phyloP scores from a whole-genome alignment of 2,113 vertebrate species.

The Prochilodus magdalenae region DNA sequence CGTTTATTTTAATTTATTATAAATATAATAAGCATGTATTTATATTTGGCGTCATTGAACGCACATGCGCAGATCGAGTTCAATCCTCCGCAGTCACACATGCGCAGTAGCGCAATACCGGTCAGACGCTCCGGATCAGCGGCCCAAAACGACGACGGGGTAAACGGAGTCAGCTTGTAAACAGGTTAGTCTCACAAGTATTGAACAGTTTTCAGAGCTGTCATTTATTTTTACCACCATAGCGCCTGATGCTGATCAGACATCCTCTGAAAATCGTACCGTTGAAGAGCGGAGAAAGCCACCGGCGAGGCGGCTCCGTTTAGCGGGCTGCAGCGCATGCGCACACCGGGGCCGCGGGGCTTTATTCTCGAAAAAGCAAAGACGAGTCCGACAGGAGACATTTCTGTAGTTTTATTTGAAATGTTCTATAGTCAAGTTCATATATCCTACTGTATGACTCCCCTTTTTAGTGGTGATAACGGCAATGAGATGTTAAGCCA shows the following conservation, averaged over 20 bases:
- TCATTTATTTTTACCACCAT: not conserved
- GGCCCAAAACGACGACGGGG: slow-evolving; percentile 71
- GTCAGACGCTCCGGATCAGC: slow-evolving; percentile 66
- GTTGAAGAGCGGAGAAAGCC: not conserved
- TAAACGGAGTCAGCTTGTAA: slow-evolving; percentile 67
- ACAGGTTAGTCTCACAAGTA: slow-evolving; percentile 68
- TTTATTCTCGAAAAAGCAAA: slow-evolving; percentile 1
- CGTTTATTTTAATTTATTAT: no score
- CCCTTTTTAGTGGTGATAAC: not conserved
- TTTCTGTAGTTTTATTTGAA: not conserved
- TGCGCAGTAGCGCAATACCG: slow-evolving; percentile 74
- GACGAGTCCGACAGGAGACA: not conserved
- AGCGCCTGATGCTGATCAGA: not conserved
- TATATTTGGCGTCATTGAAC: not conserved
- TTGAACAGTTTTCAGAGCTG: not conserved
- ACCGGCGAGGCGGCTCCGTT: not conserved
- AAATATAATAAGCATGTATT: not conserved
- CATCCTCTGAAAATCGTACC: no score
- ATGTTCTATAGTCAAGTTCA: not conserved
- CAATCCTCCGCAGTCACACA: slow-evolving; percentile 50
- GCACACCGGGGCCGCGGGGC: slow-evolving; percentile 7
- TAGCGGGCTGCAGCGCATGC: not conserved
- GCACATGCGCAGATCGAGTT: slow-evolving; percentile 45
- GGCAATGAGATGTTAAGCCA: no score
- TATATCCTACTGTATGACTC: not conserved